A percentile compares a stretch with the other conserved stretches of the same genome.
Evolutionary conservation across 2,888 invertebrate species (phyloP).

Genomic region (Hesperia comma): DNA sequence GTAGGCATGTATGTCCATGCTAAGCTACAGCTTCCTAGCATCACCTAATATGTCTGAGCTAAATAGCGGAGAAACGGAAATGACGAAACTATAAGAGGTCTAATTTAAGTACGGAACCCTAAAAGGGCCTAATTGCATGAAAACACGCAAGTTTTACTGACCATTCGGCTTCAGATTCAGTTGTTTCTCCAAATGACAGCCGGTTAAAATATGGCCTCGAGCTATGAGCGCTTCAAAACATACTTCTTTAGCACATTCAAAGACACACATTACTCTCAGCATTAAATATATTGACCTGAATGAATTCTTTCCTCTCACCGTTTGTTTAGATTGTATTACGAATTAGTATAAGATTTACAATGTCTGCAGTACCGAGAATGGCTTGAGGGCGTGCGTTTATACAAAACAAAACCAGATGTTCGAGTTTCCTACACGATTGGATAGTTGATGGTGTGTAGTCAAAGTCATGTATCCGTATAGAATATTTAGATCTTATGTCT

Average conservation of each 20-base stretch:
- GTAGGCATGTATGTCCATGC: too few relatives aligned
- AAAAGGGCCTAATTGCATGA: too few relatives aligned
- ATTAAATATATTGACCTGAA: slow-evolving; percentile 13
- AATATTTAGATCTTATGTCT: too few relatives aligned
- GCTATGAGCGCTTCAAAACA: not conserved
- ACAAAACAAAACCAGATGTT: slow-evolving; percentile 35
- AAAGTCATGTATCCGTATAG: too few relatives aligned
- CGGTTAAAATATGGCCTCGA: too few relatives aligned
- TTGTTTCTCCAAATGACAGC: too few relatives aligned
- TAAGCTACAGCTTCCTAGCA: too few relatives aligned
- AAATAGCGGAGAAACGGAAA: too few relatives aligned
- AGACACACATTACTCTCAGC: not conserved
- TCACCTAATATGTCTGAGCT: too few relatives aligned
- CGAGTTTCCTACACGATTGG: slow-evolving; percentile 19
- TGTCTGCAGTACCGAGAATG: slow-evolving; percentile 22
- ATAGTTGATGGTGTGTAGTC: not conserved
- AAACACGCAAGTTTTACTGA: not conserved
- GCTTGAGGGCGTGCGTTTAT: slow-evolving; percentile 30
- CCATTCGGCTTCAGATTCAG: too few relatives aligned
- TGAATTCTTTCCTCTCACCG: slow-evolving; percentile 23
- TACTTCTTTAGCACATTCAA: not conserved
- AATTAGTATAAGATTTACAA: slow-evolving; percentile 20
- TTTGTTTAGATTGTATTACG: slow-evolving; percentile 32
- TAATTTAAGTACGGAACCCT: too few relatives aligned
- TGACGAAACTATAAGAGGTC: too few relatives aligned